Evolutionary conservation across 37 sponge, comb jelly and placozoan species (phyloP), one percentile per base, ranked within the genome.

Genomic region (Spongilla lacustris): DNA sequence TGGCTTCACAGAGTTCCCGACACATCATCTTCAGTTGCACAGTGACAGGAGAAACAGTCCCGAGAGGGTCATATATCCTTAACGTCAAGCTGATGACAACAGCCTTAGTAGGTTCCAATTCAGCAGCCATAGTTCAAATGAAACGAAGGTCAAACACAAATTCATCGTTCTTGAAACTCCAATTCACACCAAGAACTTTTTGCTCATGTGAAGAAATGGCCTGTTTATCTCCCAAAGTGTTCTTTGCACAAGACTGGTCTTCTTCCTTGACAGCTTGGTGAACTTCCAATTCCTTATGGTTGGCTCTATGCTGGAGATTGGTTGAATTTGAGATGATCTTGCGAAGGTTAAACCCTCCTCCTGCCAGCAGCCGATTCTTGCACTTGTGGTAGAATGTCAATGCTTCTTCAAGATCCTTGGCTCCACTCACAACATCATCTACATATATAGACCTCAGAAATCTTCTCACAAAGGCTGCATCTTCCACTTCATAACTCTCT

Each of bases 131-230:
- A 25, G 28, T 33, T 9, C 29, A 6, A 17, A 76, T 34, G 24
- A 21, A 24, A 2, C 26, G 26, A 22, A 76, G 3, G 36, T 75
- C 77, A 75, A 75, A 46, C 1, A 58, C 30, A 27, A 84, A 24
- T 24, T 28, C 0, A 66, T 84, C 78, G 4, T 22, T 49, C 23
- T 14, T 32, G 37, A 68, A 75, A 26, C 75, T 75, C 85, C 77
- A 84, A 19, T 34, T 36, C 17, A 84, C 85, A 32, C 85, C 85
- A 21, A 84, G 69, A 14, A 84, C 28, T 25, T 76, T 75, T 13
- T 76, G 23, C n/a, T 84, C 85, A 68, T 68, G 35, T 81, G 69
- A 23, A 32, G n/a, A 22, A 68, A 34, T 23, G 30, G 25, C 2
- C 79, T 17, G 26, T 28, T 75, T 75, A 25, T 78, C 79, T 49